These are phyloP conservation scores for Neostethus bicornis DNA, from an alignment of 2,797 vertebrate species.

Conservation along the genomic window DNA sequence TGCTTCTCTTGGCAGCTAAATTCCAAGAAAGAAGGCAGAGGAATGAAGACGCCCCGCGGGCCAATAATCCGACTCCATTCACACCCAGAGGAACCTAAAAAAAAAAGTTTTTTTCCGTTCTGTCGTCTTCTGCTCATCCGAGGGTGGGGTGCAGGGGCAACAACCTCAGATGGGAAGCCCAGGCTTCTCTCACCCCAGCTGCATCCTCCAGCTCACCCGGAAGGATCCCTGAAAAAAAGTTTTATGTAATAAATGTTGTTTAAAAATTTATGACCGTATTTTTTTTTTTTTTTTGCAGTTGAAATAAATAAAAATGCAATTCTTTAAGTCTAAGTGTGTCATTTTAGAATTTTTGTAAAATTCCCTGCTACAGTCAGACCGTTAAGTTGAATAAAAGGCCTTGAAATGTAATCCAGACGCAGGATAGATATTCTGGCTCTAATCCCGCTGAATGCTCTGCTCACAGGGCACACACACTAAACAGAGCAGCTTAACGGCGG, in stretches of 20 bases:
- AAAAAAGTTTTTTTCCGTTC: too few species aligned
- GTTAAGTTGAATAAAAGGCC: conserved; percentile 53
- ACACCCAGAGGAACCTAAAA: conserved; percentile 26
- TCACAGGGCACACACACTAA: conserved; percentile 54
- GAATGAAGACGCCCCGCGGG: conserved; percentile 8
- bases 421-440: conserved; percentile 56
- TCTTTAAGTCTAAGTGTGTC: conserved; percentile 5
- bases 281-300: too few species aligned
- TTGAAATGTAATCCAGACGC: conserved; percentile 70
- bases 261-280: background rate
- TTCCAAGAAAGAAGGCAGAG: conserved; percentile 43
- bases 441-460: conserved; percentile 69
- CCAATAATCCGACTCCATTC: background rate
- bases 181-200: too few species aligned
- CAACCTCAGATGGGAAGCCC: too few species aligned
- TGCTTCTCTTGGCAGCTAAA: conserved; percentile 42
- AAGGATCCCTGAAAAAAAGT: too few species aligned
- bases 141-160: too few species aligned
- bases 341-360: too few species aligned
- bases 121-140: too few species aligned
- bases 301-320: conserved; percentile 30
- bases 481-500: conserved; percentile 47
- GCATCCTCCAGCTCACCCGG: too few species aligned
- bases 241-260: background rate
- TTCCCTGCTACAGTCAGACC: too few species aligned